Percentiles rank a stretch among this genome's conserved stretches.
Conservation (phyloP, 2,888 invertebrate genomes). For the Galerucella calmariensis region DNA sequence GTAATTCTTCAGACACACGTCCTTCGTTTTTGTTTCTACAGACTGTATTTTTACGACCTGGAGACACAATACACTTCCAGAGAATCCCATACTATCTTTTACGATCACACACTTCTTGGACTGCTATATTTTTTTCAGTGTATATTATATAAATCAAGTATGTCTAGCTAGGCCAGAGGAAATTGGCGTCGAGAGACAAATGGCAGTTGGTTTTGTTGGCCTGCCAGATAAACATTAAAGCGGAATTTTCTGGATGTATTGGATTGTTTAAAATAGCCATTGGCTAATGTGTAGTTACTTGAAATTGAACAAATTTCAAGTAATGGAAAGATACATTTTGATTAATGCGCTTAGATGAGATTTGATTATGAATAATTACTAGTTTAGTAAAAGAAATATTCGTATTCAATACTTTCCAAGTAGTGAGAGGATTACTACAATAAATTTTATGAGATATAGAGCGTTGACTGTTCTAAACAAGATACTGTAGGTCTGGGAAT, state of each 20-base stretch:
- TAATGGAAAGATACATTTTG: background rate
- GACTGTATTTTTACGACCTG: no score
- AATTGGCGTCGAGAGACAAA: constrained; percentile 22
- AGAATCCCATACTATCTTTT: no score
- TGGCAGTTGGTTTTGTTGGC: constrained; percentile 15
- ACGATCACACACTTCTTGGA: no score
- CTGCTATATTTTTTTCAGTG: constrained; percentile 5
- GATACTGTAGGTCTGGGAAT: no score
- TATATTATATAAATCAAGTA: constrained; percentile 41
- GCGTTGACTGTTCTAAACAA: no score
- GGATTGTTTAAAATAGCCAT: constrained; percentile 13
- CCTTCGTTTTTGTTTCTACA: no score
- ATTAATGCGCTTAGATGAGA: background rate
- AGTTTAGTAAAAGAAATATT: no score
- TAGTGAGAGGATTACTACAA: no score
- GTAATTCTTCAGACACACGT: no score
- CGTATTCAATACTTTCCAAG: no score
- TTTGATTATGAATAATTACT: background rate
- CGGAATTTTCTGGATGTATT: constrained; percentile 19
- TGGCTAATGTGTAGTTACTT: constrained; percentile 13
- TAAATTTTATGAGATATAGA: no score
- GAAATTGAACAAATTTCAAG: constrained; percentile 10
- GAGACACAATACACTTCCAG: no score
- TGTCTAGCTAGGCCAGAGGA: constrained; percentile 29
- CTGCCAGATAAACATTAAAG: constrained; percentile 16